These are phyloP conservation scores for Colinus virginianus DNA, from an alignment of 2,113 vertebrate genomes.

Conservation along the genomic window DNA sequence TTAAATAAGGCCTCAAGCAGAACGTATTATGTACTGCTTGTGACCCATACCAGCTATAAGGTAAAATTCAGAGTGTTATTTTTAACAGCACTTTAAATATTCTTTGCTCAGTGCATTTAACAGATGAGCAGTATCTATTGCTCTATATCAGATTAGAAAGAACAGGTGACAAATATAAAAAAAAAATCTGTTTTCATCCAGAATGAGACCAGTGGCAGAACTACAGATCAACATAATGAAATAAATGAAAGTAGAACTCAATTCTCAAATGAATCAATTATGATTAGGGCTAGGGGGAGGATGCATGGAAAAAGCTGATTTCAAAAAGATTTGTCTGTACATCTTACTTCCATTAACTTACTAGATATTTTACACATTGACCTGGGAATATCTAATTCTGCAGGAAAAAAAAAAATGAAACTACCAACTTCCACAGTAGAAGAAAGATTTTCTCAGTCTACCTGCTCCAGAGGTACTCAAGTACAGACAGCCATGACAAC, in stretches of 20 bases:
- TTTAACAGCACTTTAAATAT: conserved; percentile 2
- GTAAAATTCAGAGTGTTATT: neutral
- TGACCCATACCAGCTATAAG: neutral
- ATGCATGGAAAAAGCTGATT: too few relatives aligned
- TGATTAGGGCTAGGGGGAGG: neutral
- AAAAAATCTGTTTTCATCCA: neutral
- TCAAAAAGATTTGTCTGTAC: neutral
- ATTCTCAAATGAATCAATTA: neutral
- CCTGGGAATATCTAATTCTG: neutral
- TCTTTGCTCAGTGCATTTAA: neutral
- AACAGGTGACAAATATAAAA: neutral
- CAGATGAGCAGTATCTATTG: neutral
- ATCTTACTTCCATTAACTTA: neutral
- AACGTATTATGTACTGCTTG: neutral
- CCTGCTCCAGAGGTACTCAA: neutral
- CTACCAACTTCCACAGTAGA: neutral
- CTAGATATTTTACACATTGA: too few relatives aligned
- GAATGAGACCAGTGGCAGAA: neutral
- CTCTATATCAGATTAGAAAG: neutral
- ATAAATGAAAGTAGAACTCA: neutral
- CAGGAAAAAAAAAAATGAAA: neutral
- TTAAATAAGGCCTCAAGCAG: neutral
- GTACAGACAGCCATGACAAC: neutral
- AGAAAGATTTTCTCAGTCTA: neutral
- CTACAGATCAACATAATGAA: neutral